Evolutionary conservation across 2,888 invertebrate genomes (phyloP), one percentile per base, ranked within the genome.

Genomic region (Heterodera filipjevi): DNA sequence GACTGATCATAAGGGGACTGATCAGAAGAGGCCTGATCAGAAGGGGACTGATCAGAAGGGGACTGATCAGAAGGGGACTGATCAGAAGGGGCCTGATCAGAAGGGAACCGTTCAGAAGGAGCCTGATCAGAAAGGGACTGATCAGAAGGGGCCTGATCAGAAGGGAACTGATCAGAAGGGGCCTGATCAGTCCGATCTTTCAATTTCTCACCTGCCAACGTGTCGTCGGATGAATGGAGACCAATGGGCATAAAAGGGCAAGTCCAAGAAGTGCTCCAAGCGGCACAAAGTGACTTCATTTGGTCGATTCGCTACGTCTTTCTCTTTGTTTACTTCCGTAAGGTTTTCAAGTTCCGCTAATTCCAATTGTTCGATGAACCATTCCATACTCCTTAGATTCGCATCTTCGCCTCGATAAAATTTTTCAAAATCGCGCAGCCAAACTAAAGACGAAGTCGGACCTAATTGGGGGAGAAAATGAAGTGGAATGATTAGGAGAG

Each of bases 231-330:
- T 81, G 72, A 87, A 86, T 3, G 83, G 83, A 6, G 79, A 80
- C 87, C 87, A 88, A 78, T 88, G 88, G 76, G 84, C 79, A 80
- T 86, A 87, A 75, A 87, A 88, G 49, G 87, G 87, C 14, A 86
- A 86, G n/a, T 79, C 79, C 16, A 88, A 78, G 77, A 88, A 88
- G 19, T 77, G 74, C 19, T 81, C 81, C 49, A 88, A 77, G 35
- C 85, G 84, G 30, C 76, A 77, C 72, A 71, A 77, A 71, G 81
- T 80, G 76, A 79, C 73, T 66, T 77, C 72, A 22, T 76, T 80
- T 32, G 71, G 27, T n/a, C 33, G 39, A 14, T 73, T 46, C 22
- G 33, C 35, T 81, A 81, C 16, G 59, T 16, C 64, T 49, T 68
- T 35, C 1, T 53, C 73, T 30, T 53, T 70, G 10, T 22, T 39